Conservation (phyloP, 2,113 vertebrate genomes). For the Phrynosoma blainvillii region DNA sequence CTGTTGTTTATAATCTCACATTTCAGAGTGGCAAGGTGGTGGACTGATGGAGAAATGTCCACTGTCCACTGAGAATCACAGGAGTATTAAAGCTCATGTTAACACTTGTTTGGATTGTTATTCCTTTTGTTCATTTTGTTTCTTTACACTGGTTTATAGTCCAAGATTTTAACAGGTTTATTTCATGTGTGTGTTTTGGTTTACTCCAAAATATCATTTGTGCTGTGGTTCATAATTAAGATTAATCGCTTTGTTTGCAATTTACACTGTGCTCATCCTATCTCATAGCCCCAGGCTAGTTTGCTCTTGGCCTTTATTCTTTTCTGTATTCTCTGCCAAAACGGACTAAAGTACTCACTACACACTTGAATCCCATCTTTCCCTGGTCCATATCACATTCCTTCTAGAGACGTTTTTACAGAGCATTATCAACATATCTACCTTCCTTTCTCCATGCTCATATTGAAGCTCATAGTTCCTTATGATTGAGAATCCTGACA, state of each 20-base stretch:
- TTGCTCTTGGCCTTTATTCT: neutral
- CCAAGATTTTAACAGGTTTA: neutral
- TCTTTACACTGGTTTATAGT: neutral
- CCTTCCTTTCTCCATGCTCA: neutral
- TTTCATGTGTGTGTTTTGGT: neutral
- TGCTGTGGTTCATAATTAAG: neutral
- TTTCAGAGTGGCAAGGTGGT: neutral
- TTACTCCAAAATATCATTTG: neutral
- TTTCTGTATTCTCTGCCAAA: neutral
- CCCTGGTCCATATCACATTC: too few relatives aligned
- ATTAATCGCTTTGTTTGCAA: neutral
- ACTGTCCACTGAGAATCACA: neutral
- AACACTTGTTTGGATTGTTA: neutral
- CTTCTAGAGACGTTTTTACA: neutral
- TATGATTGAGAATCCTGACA: neutral
- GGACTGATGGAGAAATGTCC: neutral
- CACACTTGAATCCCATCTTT: neutral
- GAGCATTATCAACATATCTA: neutral
- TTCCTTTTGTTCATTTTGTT: conserved; percentile 1
- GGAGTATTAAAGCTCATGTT: neutral
- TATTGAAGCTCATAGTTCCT: neutral
- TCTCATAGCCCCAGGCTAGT: neutral
- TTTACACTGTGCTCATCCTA: neutral
- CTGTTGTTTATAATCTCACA: neutral
- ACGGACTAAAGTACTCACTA: neutral